Conservation (phyloP, 2,888 invertebrate genomes). For the Penaeus monodon region DNA sequence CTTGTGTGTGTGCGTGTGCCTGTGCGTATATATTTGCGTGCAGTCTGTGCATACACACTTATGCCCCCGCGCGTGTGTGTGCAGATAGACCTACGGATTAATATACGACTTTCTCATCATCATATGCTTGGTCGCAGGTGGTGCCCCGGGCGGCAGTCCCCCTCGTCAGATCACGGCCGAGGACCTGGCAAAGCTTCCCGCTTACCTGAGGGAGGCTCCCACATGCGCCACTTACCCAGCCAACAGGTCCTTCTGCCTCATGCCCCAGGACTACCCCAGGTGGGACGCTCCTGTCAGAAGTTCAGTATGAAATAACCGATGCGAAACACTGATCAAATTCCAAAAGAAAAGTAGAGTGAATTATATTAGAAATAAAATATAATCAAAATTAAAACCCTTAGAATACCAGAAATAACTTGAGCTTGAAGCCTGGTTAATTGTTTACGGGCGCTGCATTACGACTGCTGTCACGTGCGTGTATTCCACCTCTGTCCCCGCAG, state of each 20-base stretch:
- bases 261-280: slow-evolving; percentile 57
- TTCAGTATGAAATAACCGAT: too few species aligned
- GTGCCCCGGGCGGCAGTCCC: background rate
- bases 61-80: too few species aligned
- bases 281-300: background rate
- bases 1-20: too few species aligned
- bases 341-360: too few species aligned
- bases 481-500: slow-evolving; percentile 1
- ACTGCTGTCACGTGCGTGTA: too few species aligned
- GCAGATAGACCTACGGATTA: too few species aligned
- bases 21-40: too few species aligned
- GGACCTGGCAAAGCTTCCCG: slow-evolving; percentile 39
- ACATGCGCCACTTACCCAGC: slow-evolving; percentile 40
- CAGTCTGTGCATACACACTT: too few species aligned
- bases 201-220: slow-evolving; percentile 47
- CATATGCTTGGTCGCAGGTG: background rate
- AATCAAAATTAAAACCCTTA: background rate
- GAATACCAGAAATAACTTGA: background rate
- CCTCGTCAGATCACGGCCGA: slow-evolving; percentile 20
- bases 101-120: background rate
- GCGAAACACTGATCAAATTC: too few species aligned
- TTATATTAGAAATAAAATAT: too few species aligned
- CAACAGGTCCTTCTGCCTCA: slow-evolving; percentile 61
- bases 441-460: too few species aligned
- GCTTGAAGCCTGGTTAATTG: too few species aligned